These are phyloP conservation scores for Eretmocerus hayati DNA, from an alignment of 2,888 invertebrate genomes.

Conservation along the genomic window DNA sequence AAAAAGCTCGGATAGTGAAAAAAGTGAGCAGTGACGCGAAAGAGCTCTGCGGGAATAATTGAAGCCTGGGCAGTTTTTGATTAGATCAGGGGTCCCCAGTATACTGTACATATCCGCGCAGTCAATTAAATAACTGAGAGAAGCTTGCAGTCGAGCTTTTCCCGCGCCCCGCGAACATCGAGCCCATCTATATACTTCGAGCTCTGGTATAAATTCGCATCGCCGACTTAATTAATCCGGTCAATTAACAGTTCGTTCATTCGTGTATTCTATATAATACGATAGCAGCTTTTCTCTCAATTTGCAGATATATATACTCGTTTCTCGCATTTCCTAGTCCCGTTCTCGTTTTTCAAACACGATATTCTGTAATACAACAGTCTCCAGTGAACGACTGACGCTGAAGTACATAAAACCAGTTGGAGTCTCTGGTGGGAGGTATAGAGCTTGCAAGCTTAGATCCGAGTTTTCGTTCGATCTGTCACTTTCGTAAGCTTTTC, in stretches of 20 bases:
- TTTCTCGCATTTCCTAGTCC: no score
- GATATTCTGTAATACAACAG: no score
- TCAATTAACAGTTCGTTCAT: constrained; percentile 20
- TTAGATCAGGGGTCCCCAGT: constrained; percentile 11
- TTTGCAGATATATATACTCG: no score
- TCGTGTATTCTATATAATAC: no score
- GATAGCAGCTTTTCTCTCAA: no score
- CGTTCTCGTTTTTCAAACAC: no score
- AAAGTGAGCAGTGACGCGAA: background rate
- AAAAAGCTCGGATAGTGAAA: no score
- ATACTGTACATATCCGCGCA: background rate
- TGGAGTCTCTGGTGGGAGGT: no score
- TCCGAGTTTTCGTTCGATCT: constrained; percentile 16
- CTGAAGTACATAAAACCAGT: no score
- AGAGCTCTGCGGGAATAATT: no score
- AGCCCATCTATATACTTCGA: background rate
- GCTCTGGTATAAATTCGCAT: background rate
- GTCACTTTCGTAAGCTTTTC: constrained; percentile 13
- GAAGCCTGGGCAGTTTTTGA: constrained; percentile 12
- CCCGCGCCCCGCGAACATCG: background rate
- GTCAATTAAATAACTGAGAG: constrained; percentile 11
- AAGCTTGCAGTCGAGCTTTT: background rate
- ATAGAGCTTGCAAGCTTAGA: no score
- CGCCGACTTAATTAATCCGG: constrained; percentile 16
- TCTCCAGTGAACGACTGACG: no score